Percentiles rank a stretch among this genome's conserved stretches.
Conservation (phyloP, 2,113 vertebrate species). For the Panurus biarmicus region DNA sequence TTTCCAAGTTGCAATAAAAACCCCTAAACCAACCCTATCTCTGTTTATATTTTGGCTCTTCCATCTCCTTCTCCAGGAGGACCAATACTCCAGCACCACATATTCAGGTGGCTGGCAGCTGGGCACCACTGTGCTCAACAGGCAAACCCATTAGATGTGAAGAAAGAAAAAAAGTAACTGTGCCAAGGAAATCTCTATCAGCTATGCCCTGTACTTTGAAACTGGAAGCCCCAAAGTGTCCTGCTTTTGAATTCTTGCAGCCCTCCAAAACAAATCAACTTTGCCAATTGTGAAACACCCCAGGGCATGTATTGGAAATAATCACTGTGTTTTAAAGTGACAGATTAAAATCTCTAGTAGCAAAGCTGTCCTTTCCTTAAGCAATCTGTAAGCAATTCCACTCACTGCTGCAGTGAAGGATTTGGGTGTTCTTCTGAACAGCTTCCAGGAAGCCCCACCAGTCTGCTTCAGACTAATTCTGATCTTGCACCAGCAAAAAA, state of each 20-base stretch:
- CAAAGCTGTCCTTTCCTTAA: not conserved
- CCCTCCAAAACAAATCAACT: constrained; percentile 1
- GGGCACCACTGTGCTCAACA: too few species aligned
- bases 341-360: not conserved
- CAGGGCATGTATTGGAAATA: not conserved
- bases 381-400: not conserved
- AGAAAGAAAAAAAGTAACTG: not conserved
- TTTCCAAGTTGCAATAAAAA: not conserved
- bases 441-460: not conserved
- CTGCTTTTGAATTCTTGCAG: not conserved
- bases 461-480: not conserved
- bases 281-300: not conserved
- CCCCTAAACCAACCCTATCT: not conserved
- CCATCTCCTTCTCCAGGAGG: not conserved
- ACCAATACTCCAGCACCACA: not conserved
- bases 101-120: too few species aligned
- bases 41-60: not conserved
- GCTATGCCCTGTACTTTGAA: not conserved
- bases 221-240: not conserved
- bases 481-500: not conserved
- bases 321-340: not conserved
- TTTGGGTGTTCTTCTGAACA: not conserved
- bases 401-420: not conserved
- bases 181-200: not conserved
- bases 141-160: not conserved